phyloP scores from a whole-genome alignment of 1,140 invertebrate genomes.

The Drosophila ambigua region DNA sequence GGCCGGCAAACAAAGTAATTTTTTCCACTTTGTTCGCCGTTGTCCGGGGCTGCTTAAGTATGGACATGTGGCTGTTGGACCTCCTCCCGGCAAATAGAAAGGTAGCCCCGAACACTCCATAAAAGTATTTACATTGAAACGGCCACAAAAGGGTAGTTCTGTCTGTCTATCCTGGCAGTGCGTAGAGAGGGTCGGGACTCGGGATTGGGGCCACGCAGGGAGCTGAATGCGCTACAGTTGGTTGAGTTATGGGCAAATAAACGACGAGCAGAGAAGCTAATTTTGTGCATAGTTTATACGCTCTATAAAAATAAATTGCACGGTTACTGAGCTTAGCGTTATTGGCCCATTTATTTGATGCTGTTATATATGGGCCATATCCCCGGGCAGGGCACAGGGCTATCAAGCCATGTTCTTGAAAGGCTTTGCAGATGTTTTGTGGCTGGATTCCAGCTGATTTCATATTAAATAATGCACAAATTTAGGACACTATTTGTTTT shows the following conservation, averaged over 20 bases:
- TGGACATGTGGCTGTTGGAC: conserved; percentile 55
- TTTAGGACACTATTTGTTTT: background rate
- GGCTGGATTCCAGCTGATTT: background rate
- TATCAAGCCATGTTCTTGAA: conserved; percentile 33
- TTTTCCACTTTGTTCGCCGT: conserved; percentile 39
- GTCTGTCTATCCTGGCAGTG: conserved; percentile 14
- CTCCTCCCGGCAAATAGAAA: conserved; percentile 53
- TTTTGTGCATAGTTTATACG: conserved; percentile 57
- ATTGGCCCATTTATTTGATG: conserved; percentile 42
- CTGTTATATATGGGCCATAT: conserved; percentile 22
- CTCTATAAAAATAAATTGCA: conserved; percentile 52
- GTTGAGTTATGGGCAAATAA: conserved; percentile 56
- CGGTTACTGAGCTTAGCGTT: conserved; percentile 43
- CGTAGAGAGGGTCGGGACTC: background rate
- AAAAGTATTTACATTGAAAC: conserved; percentile 58
- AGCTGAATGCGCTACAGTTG: conserved; percentile 54
- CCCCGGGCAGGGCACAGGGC: conserved; percentile 20
- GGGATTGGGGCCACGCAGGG: conserved; percentile 12
- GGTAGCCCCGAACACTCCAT: conserved; percentile 35
- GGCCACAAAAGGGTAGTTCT: conserved; percentile 57
- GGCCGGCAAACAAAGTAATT: conserved; percentile 70
- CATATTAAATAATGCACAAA: background rate
- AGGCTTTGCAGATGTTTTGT: background rate
- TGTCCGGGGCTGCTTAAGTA: conserved; percentile 61
- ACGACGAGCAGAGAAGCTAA: conserved; percentile 47